Base-by-base conservation (phyloP, 1,140 invertebrate genomes). In the Macrosteles quadrilineatus region DNA sequence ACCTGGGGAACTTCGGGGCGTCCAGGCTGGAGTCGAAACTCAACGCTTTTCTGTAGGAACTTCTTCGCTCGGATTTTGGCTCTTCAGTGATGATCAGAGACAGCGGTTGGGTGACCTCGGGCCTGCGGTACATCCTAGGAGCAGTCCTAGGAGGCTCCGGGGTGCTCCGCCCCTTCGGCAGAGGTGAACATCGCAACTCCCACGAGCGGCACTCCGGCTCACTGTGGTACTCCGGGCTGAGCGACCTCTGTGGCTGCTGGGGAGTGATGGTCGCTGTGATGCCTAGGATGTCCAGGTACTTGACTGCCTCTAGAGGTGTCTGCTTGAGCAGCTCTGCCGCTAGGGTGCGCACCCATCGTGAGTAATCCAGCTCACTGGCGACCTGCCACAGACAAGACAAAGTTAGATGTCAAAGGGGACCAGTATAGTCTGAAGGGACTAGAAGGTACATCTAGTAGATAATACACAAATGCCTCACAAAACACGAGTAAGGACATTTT, bases 261-360 rank as follows among this genome's bases (percentile, higher is more conserved):
- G 12, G 65, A 19, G 29, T 53, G 9, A 30, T 64, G 23, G 62
- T 71, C 47, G 62, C 72, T 14, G 72, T 73, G 47, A 73, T 76
- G 0, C 81, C 81, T 17, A 84, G 74, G 32, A 84, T 82, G 65
- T 84, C 83, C 63, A 83, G 72, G 72, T 82, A 84, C 67, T 81
- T 79, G n/a, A 84, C 78, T 0, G 84, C 81, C 4, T 86, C 84
- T n/a, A 88, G 80, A 2, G 87, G 86, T 2, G 87, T 88, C 74
- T 88, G 87, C 1, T 85, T 80, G 29, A 88, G 83, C 2, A 88
- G 78, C 75, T 88, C 86, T 0, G 86, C 84, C 0, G 86, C 86
- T 32, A 88, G 83, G 0, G 85, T 83, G 70, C 85, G 84, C 19
- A 87, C 85, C 86, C 87, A 88, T 1, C 85, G 81, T 78, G 85